phyloP scores from a whole-genome alignment of 2,797 vertebrate species.

The Hylomyscus alleni region DNA sequence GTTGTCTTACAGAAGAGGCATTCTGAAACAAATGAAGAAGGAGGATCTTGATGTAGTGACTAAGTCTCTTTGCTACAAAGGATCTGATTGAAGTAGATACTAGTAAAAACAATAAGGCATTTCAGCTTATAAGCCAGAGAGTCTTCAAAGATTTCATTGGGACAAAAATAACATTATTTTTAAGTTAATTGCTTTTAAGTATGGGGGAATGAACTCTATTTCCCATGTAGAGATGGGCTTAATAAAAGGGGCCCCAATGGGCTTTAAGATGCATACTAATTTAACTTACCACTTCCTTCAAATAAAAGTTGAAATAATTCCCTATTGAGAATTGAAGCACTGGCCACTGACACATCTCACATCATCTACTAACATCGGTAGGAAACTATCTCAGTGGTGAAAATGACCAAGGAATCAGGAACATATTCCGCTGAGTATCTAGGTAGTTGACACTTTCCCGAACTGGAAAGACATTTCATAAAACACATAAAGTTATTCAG shows the following conservation, averaged over 20 bases:
- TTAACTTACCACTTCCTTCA: constrained; percentile 69
- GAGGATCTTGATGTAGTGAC: constrained; percentile 14
- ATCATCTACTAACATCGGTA: neutral
- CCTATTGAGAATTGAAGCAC: constrained; percentile 44
- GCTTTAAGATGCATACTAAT: neutral
- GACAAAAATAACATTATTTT: constrained; percentile 57
- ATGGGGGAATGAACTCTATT: constrained; percentile 19
- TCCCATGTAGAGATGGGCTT: neutral
- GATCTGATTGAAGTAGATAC: neutral
- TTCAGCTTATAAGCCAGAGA: neutral
- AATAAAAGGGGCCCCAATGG: neutral
- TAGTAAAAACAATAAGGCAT: neutral
- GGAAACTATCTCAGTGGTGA: constrained; percentile 93
- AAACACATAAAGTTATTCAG: neutral
- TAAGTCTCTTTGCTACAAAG: neutral
- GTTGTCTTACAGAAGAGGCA: neutral
- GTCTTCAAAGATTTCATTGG: neutral
- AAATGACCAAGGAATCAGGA: constrained; percentile 92
- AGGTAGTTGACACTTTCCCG: constrained; percentile 92
- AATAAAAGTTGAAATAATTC: constrained; percentile 38
- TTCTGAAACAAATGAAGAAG: constrained; percentile 46
- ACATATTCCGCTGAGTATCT: constrained; percentile 91
- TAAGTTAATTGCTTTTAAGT: neutral
- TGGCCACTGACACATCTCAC: neutral
- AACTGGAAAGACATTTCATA: constrained; percentile 89